Evolutionary conservation across 2,797 vertebrate genomes (phyloP).

Genomic region (Clarias laeviceps): DNA sequence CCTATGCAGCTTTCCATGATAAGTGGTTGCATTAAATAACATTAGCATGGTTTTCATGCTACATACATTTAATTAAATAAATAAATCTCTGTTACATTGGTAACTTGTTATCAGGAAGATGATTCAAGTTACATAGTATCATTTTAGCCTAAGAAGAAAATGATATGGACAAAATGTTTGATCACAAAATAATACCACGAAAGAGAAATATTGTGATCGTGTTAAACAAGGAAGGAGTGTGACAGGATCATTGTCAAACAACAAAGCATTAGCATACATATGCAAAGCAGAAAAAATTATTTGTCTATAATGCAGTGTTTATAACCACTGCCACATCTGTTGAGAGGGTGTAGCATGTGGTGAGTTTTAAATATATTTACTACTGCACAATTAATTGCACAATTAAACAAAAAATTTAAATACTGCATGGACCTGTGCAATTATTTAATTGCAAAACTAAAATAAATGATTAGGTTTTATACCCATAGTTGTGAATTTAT

Average conservation of each 20-base stretch:
- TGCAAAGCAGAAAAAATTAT: background rate
- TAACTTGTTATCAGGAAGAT: background rate
- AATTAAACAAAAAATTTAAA: too few species aligned
- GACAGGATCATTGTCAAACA: background rate
- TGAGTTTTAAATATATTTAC: background rate
- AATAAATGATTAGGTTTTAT: too few species aligned
- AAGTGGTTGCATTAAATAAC: background rate
- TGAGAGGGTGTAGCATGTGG: background rate
- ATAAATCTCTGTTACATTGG: background rate
- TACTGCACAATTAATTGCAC: too few species aligned
- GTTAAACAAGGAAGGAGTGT: background rate
- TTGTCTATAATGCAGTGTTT: background rate
- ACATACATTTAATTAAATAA: background rate
- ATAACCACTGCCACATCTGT: background rate
- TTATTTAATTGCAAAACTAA: too few species aligned
- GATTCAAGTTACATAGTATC: background rate
- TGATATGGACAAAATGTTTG: background rate
- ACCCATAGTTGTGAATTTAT: too few species aligned
- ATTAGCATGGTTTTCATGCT: background rate
- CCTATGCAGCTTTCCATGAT: background rate
- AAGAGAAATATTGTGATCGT: background rate
- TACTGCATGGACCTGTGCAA: too few species aligned
- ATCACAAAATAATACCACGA: background rate
- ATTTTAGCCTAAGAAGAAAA: background rate
- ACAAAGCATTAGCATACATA: background rate